Evolutionary conservation across 2,888 invertebrate genomes (phyloP).

Genomic region (Parochlus steinenii): DNA sequence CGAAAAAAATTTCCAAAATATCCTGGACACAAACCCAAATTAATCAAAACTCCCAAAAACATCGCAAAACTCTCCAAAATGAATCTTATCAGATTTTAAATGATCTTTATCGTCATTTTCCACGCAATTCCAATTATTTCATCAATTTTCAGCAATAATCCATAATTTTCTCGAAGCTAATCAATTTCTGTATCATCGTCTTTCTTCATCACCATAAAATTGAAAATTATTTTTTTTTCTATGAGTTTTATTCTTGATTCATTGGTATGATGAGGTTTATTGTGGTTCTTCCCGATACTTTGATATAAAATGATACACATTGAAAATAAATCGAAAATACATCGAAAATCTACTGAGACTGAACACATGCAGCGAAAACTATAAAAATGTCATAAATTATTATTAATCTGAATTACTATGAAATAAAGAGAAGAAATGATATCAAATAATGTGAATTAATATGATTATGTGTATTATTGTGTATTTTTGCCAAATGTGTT

Average conservation of each 20-base stretch:
- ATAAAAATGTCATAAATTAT: slow-evolving; percentile 12
- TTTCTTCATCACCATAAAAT: slow-evolving; percentile 12
- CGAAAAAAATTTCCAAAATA: no score
- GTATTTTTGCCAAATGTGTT: no score
- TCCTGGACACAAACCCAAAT: neutral
- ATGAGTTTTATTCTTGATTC: slow-evolving; percentile 3
- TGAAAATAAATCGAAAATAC: neutral
- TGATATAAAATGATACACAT: neutral
- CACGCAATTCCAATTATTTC: neutral
- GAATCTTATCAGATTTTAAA: neutral
- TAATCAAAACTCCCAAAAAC: slow-evolving; percentile 1
- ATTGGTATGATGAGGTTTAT: neutral
- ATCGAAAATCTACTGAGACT: neutral
- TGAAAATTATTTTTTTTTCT: slow-evolving; percentile 6
- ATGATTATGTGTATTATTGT: no score
- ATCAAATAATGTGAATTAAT: no score
- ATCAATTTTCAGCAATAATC: neutral
- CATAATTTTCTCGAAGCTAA: slow-evolving; percentile 1
- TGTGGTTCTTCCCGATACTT: slow-evolving; percentile 4
- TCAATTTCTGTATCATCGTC: slow-evolving; percentile 12
- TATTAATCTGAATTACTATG: slow-evolving; percentile 12
- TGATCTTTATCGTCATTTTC: slow-evolving; percentile 3
- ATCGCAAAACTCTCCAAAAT: neutral
- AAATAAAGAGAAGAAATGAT: no score
- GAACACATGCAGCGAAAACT: slow-evolving; percentile 2